Evolutionary conservation across 2,888 invertebrate species (phyloP), one percentile per base, ranked within the genome.

Genomic region (Congeria kusceri): DNA sequence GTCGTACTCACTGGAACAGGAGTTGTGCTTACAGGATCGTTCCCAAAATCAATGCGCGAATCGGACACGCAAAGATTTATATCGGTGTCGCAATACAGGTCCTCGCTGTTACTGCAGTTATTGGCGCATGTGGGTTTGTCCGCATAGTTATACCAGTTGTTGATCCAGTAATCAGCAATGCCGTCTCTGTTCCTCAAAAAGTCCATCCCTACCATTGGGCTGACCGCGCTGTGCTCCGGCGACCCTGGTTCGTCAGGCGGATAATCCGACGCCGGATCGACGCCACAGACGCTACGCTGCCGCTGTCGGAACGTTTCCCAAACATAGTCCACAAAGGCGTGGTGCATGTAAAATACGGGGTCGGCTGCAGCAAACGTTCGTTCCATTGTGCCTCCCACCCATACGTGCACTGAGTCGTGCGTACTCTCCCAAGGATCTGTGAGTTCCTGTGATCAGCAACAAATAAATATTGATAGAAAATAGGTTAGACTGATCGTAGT

Each of bases 261-360:
- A 28, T 70, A 70, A 49, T 70, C 70, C 4, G 63, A 63, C 1
- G 32, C 32, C 1, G 80, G 80, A 39, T 80, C 53, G 9, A 77
- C 65, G 3, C 25, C 59, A 28, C 68, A 76, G n/a, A 23, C 53
- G 20, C n/a, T 25, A 5, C 28, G 9, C 29, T 76, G 70, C 0
- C 29, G 58, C 39, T 64, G 39, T 28, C 76, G 20, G 29, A 76
- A 76, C 18, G 29, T 29, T 28, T 76, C 69, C 69, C 69, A 76
- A 11, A 87, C 66, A 67, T 84, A 87, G 74, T 90, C 90, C 15
- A 88, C 83, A 53, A 85, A 88, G 1, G 86, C 78, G 64, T 88
- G 88, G 58, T 87, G 83, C 49, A 85, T 69, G 75, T 87, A 90
- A 75, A 89, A 90, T n/a, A 84, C 63, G 1, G 88, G 88, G 57